Percentiles rank a stretch among this genome's conserved stretches.
Evolutionary conservation across 1,140 invertebrate species (phyloP).

Genomic region (Drosophila kanapiae): DNA sequence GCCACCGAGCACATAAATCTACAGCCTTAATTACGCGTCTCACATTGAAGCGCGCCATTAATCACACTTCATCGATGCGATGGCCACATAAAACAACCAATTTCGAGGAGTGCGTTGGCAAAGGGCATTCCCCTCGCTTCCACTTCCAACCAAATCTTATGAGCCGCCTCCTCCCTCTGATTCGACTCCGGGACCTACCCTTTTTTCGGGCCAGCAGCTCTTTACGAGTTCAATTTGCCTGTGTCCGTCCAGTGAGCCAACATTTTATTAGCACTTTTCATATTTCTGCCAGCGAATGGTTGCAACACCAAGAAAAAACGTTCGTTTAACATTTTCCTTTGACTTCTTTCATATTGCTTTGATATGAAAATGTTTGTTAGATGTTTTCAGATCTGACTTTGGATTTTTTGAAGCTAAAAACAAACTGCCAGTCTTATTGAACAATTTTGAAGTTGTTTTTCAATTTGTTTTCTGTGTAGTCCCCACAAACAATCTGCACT

Average conservation of each 20-base stretch:
- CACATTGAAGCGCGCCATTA: conserved; percentile 76
- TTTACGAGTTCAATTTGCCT: conserved; percentile 67
- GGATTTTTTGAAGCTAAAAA: not conserved
- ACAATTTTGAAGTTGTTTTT: not conserved
- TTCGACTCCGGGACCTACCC: conserved; percentile 20
- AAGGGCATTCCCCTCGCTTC: not conserved
- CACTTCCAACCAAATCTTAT: not conserved
- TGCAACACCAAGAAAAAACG: conserved; percentile 3
- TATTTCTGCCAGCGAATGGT: conserved; percentile 49
- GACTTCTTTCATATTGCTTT: not conserved
- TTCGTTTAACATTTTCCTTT: not conserved
- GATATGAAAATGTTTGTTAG: not conserved
- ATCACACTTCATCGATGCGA: conserved; percentile 79
- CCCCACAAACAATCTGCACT: conserved; percentile 13
- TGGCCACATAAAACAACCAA: conserved; percentile 72
- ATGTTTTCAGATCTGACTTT: not conserved
- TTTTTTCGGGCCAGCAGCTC: conserved; percentile 24
- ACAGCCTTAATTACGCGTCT: conserved; percentile 75
- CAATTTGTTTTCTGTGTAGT: conserved; percentile 6
- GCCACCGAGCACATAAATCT: conserved; percentile 64
- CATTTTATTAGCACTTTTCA: conserved; percentile 77
- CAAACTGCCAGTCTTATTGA: not conserved
- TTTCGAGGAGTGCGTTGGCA: conserved; percentile 37
- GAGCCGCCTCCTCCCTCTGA: not conserved
- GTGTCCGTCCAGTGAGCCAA: conserved; percentile 37